Base-by-base conservation (phyloP, 1,140 invertebrate genomes). In the Zaprionus camerounensis region DNA sequence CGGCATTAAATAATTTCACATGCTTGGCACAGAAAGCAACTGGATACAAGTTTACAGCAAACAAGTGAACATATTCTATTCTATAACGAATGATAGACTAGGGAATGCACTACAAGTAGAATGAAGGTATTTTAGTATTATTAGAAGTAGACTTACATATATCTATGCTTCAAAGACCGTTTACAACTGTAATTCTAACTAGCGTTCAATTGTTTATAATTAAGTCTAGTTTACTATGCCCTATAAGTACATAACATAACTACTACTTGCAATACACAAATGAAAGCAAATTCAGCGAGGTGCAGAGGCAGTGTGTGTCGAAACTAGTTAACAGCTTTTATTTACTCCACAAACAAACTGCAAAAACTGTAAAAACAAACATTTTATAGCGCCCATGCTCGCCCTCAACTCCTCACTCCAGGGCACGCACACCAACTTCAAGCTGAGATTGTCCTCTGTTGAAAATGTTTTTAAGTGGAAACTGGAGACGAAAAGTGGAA, bases 251-350 rank as follows among this genome's bases (percentile, higher is more conserved):
- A 31, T 3, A 31, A 7, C 28, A 3, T 31, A 9, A 31, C 20
- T 51, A 13, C 46, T 17, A 12, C 7, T 11, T 31, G 9, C 4
- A 7, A 31, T 57, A 65, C 38, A 65, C 63, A 65, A 38, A 38
- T 66, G 24, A 6, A 38, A 57, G 13, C 51, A 67, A 26, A 44
- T 38, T 28, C 38, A 24, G 22, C 11, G 20, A 55, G 26, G 51
- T 55, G 22, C 51, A 9, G 53, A 51, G 56, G 28, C 68, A 74
- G 59, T 65, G 77, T 80, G 81, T 72, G 72, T 58, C 51, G 78
- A 78, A 84, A 84, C 78, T 84, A 84, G 81, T 84, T 84, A 84
- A 84, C 78, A 84, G 81, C 81, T 81, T 84, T 84, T 84, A 84
- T 84, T 84, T 84, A 80, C 81, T 84, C 77, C 73, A 66, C 73